Evolutionary conservation across 2,888 invertebrate species (phyloP), one percentile per base, ranked within the genome.

Genomic region (Eueremaeus valkanovi): DNA sequence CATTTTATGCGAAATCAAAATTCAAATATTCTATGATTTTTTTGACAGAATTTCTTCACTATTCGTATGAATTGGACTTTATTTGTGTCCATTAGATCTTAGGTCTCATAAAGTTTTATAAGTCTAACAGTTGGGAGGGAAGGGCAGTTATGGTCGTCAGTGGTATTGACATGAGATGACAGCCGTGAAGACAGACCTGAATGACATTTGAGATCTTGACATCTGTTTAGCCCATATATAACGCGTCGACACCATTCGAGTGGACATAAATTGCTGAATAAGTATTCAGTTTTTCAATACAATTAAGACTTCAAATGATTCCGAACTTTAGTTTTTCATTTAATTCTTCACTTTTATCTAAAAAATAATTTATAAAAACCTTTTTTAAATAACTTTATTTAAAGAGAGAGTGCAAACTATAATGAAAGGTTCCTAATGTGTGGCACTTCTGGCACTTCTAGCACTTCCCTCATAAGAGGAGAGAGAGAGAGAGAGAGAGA

Each of bases 361-460:
- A 36, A 36, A 36, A 36, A 5, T 36, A 36, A 36, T 36, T 36
- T 11, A 8, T 11, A 36, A 11, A 8, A 8, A 8, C 11, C 11
- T 36, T 36, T 36, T 36, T 5, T 36, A 36, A 36, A 36, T 36
- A 36, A 36, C 36, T 36, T 36, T 11, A 36, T 36, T 36, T 5
- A 36, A 36, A 36, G n/a, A n/a, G n/a, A n/a, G n/a, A n/a, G n/a
- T n/a, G n/a, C n/a, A n/a, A n/a, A 11, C 36, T 11, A 36, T 36
- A 36, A 36, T 36, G 36, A 36, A 11, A 36, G 45, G 45, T 45
- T 45, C 58, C 24, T 58, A 58, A 58, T 58, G 58, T 58, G 58
- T 58, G 58, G 58, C 58, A 58, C 24, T 58, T 58, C 27, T 24
- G 8, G n/a, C n/a, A n/a, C n/a, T n/a, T n/a, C n/a, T n/a, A n/a